Conservation (phyloP, 2,797 vertebrate species). For the Platalea minor region DNA sequence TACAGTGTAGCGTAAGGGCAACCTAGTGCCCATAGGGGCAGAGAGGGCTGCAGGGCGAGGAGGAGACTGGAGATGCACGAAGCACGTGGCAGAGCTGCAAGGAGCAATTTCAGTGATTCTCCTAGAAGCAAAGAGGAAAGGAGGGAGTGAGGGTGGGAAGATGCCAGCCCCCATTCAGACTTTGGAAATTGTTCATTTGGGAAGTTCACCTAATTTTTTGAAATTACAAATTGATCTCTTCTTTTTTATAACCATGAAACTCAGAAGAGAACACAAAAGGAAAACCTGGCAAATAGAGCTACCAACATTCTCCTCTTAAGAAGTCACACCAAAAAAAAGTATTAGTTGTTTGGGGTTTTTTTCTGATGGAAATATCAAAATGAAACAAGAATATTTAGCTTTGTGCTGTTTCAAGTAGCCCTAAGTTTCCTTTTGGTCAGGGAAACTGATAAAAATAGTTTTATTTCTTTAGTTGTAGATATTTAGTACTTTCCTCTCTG, state of each 20-base stretch:
- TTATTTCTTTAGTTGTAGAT: neutral
- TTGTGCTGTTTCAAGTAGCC: neutral
- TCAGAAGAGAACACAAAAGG: neutral
- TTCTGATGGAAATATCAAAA: neutral
- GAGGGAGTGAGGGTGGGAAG: neutral
- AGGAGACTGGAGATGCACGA: neutral
- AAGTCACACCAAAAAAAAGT: neutral
- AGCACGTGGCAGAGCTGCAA: neutral
- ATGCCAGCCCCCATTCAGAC: neutral
- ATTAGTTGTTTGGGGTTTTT: neutral
- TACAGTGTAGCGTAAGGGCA: neutral
- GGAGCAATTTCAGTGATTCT: neutral
- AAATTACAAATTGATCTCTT: neutral
- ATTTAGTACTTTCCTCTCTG: neutral
- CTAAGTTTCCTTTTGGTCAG: neutral
- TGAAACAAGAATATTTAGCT: neutral
- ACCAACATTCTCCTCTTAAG: neutral
- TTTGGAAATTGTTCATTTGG: neutral
- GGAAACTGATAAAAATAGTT: neutral
- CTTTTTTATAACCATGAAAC: neutral
- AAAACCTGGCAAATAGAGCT: neutral
- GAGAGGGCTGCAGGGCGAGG: neutral
- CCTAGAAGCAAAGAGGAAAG: neutral
- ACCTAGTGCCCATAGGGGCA: fast-evolving
- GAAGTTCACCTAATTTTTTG: neutral